Evolutionary conservation across 1,140 invertebrate genomes (phyloP).

Genomic region (Chrysopa pallens): DNA sequence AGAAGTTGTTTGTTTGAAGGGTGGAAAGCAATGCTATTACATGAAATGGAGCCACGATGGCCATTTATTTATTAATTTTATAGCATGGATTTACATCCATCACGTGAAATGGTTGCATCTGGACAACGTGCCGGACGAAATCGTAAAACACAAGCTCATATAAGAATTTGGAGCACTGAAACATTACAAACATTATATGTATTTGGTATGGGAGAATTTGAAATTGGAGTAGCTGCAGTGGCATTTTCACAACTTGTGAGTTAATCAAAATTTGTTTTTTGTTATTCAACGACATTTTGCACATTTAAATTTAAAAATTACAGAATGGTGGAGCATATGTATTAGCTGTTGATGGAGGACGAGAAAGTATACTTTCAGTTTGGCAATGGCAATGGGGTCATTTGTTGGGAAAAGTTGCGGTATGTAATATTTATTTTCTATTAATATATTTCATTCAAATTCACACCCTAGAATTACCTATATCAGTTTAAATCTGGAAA

Average conservation of each 20-base stretch:
- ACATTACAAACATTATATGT: conserved; percentile 81
- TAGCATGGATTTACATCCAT: conserved; percentile 80
- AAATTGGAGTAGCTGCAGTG: conserved; percentile 72
- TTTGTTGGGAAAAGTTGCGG: conserved; percentile 71
- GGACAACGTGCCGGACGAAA: conserved; percentile 70
- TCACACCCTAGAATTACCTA: too few species aligned
- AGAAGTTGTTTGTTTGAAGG: too few species aligned
- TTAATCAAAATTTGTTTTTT: not conserved
- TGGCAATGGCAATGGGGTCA: conserved; percentile 87
- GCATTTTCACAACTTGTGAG: conserved; percentile 75
- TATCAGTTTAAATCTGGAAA: too few species aligned
- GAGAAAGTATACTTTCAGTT: conserved; percentile 69
- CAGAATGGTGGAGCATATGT: conserved; percentile 79
- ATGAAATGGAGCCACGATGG: too few species aligned
- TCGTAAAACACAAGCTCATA: conserved; percentile 73
- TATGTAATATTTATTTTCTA: conserved; percentile 32
- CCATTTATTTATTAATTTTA: conserved; percentile 5
- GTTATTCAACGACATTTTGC: not conserved
- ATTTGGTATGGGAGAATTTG: conserved; percentile 81
- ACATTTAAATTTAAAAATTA: not conserved
- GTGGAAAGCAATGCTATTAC: too few species aligned
- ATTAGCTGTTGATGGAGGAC: conserved; percentile 63
- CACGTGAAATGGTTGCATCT: conserved; percentile 74
- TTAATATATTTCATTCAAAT: too few species aligned
- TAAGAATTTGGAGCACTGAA: conserved; percentile 87